Evolutionary conservation across 2,888 invertebrate genomes (phyloP), one percentile per base, ranked within the genome.

Genomic region (Campopleginae sp.): DNA sequence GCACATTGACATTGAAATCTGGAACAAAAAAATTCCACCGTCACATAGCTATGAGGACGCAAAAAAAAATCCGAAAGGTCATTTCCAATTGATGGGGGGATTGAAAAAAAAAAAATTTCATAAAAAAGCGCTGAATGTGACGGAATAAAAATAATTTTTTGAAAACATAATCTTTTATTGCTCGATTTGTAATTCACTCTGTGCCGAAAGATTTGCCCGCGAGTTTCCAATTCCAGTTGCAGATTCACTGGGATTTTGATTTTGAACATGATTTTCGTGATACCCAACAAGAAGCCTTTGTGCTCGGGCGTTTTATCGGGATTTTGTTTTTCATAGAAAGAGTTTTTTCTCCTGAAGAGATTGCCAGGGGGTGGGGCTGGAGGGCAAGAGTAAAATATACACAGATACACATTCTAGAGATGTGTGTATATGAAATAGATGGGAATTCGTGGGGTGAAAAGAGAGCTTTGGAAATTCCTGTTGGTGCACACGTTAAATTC

Each of bases 401-500:
- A 17, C 19, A 65, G 48, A 65, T n/a, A 76, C 33, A 38, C 10
- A 38, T 19, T 17, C 17, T 38, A 58, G 63, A 58, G n/a, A 38
- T 31, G 2, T 23, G 7, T 42, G 58, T 44, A 31, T 44, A 31
- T 5, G 31, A 14, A 44, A 44, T 38, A 44, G 17, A 12, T 23
- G 27, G 31, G 33, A 23, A 68, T 63, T n/a, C 7, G 31, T 7
- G 23, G 31, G 65, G 48, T 38, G 38, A 38, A 65, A 65, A 19
- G 38, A 12, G 38, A 51, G 38, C 54, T 44, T 33, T 44, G 27
- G 42, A 44, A 68, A 68, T 44, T 63, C 38, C 48, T 23, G 17
- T 61, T 27, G 71, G 51, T 23, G 48, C 61, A 23, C 63, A 48
- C 51, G 31, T 38, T 27, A 38, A 71, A 63, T 71, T 80, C 48